A percentile compares a stretch with the other conserved stretches of the same genome.
Evolutionary conservation across 2,113 vertebrate species (phyloP).

Genomic region (Passer domesticus): DNA sequence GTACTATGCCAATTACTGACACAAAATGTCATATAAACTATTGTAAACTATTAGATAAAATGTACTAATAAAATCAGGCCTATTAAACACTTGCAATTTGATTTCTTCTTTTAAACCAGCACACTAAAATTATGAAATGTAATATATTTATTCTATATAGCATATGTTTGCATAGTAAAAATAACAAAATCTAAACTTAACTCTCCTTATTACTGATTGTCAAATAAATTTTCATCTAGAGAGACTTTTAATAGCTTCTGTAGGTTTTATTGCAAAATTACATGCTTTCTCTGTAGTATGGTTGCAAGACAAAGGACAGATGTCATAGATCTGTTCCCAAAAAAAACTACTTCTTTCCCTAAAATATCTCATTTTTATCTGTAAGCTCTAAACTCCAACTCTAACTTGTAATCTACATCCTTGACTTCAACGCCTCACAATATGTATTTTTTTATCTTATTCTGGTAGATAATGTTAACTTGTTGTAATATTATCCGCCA

Average conservation of each 20-base stretch:
- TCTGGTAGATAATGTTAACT: neutral
- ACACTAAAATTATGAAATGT: neutral
- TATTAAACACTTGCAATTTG: conserved; percentile 1
- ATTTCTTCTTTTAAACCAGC: neutral
- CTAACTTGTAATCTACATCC: neutral
- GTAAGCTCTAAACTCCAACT: neutral
- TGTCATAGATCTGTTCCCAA: neutral
- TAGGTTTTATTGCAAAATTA: neutral
- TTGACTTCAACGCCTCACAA: rapidly evolving
- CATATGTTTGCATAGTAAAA: neutral
- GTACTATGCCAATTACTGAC: conserved; percentile 28
- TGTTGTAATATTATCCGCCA: neutral
- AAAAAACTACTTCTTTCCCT: neutral
- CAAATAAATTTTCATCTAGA: conserved; percentile 28
- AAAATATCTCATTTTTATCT: neutral
- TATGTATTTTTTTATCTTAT: neutral
- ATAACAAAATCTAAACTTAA: conserved; percentile 5
- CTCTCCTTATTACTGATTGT: neutral
- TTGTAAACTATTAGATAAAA: conserved; percentile 31
- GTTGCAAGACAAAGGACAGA: neutral
- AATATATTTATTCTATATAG: neutral
- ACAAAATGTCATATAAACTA: conserved; percentile 33
- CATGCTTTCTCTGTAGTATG: rapidly evolving
- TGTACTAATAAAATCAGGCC: conserved; percentile 4
- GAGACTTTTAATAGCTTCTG: neutral